Percentiles rank a stretch among this genome's conserved stretches.
phyloP scores from a whole-genome alignment of 2,113 vertebrate species.

The Scomber colias region DNA sequence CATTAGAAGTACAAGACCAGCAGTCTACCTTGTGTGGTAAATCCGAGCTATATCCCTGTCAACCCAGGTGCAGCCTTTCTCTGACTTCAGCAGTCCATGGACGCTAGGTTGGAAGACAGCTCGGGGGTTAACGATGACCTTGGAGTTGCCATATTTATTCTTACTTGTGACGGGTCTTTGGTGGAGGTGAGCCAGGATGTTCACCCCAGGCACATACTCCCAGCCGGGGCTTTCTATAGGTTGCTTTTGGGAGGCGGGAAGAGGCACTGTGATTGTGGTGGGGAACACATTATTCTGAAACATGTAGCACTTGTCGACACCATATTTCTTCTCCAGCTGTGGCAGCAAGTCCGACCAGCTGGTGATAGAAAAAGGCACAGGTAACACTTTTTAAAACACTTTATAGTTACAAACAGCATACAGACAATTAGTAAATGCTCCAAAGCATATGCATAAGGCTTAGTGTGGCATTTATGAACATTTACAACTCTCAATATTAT shows the following conservation, averaged over 20 bases:
- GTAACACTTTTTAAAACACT: background rate
- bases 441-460: too few relatives aligned
- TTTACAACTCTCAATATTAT: too few relatives aligned
- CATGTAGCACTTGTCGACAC: constrained; percentile 59
- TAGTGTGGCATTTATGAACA: too few relatives aligned
- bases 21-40: constrained; percentile 66
- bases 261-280: fast-evolving
- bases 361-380: background rate
- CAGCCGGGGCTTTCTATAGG: constrained; percentile 34
- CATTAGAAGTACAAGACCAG: too few relatives aligned
- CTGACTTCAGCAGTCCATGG: constrained; percentile 44
- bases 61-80: background rate
- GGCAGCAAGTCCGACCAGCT: constrained; percentile 80
- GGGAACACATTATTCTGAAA: constrained; percentile 84
- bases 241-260: background rate
- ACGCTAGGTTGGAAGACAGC: constrained; percentile 40
- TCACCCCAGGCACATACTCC: constrained; percentile 70
- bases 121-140: constrained; percentile 73
- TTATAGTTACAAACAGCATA: too few relatives aligned
- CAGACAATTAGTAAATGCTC: too few relatives aligned
- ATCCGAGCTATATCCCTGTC: constrained; percentile 43
- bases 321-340: constrained; percentile 68
- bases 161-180: constrained; percentile 8
- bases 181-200: constrained; percentile 81
- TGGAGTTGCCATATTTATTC: background rate